Conservation (phyloP, 2,797 vertebrate genomes). For the Alectoris magna region DNA sequence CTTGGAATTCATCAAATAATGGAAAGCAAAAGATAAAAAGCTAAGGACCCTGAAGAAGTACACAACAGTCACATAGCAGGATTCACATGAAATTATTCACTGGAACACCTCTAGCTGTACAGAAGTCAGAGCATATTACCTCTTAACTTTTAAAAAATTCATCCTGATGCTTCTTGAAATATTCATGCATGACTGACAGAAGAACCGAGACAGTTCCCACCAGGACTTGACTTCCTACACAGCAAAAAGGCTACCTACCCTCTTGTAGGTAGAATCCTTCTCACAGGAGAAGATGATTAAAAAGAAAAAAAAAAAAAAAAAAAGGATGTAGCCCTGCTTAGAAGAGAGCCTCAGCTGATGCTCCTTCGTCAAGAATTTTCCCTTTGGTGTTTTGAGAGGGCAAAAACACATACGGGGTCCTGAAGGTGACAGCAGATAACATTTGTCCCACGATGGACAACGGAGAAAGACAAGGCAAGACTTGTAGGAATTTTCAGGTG, state of each 20-base stretch:
- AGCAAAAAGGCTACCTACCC: neutral
- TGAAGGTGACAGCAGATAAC: neutral
- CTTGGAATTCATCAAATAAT: neutral
- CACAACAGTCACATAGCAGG: accelerated
- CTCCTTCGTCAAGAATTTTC: neutral
- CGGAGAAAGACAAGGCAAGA: neutral
- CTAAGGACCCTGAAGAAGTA: neutral
- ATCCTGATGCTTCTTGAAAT: neutral
- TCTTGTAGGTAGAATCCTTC: neutral
- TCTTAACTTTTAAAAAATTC: neutral
- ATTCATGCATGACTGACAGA: neutral
- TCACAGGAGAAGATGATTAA: neutral
- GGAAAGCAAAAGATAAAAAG: neutral
- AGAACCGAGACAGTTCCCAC: neutral
- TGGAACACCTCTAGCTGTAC: neutral
- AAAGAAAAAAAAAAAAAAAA: neutral
- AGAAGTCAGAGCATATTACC: neutral
- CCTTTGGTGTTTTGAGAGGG: accelerated
- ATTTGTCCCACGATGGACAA: neutral
- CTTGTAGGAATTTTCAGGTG: neutral
- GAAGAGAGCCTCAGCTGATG: neutral
- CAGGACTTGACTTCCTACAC: neutral
- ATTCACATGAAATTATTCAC: neutral
- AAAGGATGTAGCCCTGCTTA: neutral
- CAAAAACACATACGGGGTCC: neutral